These are phyloP conservation scores for Poliocrania exsul DNA, from an alignment of 2,797 vertebrate species.

Conservation along the genomic window DNA sequence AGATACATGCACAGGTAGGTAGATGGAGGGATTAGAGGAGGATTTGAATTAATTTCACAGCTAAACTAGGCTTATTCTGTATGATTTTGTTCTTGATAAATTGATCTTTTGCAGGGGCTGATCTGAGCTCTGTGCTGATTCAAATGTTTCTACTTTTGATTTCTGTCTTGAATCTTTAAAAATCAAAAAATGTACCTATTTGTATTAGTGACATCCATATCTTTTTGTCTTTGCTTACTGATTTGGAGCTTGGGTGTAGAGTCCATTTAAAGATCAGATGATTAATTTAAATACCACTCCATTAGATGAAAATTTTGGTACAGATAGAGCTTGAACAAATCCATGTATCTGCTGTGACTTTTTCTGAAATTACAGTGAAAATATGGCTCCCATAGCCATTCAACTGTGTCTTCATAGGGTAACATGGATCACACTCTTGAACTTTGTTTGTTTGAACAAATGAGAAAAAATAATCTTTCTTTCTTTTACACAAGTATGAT, in stretches of 20 bases:
- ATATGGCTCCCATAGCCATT: neutral
- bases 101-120: neutral
- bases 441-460: neutral
- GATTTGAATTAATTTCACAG: neutral
- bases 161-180: neutral
- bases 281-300: neutral
- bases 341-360: neutral
- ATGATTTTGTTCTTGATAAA: neutral
- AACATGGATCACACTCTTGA: neutral
- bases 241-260: neutral
- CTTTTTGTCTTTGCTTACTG: neutral
- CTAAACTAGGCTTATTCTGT: neutral
- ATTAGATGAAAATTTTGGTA: accelerated
- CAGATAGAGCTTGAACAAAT: neutral
- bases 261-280: neutral
- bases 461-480: neutral
- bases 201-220: neutral
- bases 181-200: neutral
- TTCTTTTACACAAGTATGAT: neutral
- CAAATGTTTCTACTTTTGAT: neutral
- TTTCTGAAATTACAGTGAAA: neutral
- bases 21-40: neutral
- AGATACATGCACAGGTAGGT: neutral
- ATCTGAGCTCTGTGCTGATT: neutral
- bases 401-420: neutral